Percentiles rank a stretch among this genome's conserved stretches.
Evolutionary conservation across 2,797 vertebrate genomes (phyloP).

Genomic region (Chelidonichthys spinosus): DNA sequence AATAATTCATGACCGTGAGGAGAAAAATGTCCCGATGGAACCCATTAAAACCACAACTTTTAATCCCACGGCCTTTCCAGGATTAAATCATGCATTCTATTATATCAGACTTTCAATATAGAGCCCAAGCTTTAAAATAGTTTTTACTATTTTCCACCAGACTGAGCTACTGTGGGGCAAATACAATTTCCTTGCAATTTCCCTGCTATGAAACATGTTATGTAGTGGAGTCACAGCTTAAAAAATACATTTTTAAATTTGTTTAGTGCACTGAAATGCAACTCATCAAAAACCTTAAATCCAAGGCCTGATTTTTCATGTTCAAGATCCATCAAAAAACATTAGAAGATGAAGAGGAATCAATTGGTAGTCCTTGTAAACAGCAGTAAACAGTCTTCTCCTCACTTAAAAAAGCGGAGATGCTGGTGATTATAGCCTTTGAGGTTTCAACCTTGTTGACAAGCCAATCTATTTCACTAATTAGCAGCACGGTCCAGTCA

Average conservation of each 20-base stretch:
- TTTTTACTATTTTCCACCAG: too few species aligned
- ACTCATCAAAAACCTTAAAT: slow-evolving; percentile 1
- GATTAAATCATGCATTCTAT: too few species aligned
- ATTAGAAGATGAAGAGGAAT: slow-evolving; percentile 7
- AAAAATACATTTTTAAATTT: background rate
- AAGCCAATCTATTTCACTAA: slow-evolving; percentile 50
- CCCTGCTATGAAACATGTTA: too few species aligned
- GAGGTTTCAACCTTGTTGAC: slow-evolving; percentile 42
- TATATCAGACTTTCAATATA: too few species aligned
- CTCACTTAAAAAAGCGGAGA: background rate
- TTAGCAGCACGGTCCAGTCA: slow-evolving; percentile 24
- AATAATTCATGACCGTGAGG: too few species aligned
- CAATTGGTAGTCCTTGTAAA: background rate
- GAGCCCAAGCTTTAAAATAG: too few species aligned
- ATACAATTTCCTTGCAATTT: too few species aligned
- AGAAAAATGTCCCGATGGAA: too few species aligned
- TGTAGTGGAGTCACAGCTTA: background rate
- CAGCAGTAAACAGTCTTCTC: slow-evolving; percentile 1
- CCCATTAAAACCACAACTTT: too few species aligned
- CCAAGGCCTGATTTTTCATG: background rate
- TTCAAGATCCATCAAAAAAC: background rate
- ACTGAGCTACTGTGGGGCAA: too few species aligned
- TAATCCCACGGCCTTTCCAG: too few species aligned
- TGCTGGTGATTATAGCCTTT: slow-evolving; percentile 41
- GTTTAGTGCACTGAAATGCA: background rate